These are phyloP conservation scores for Lutraria rhynchaena DNA, from an alignment of 1,140 invertebrate genomes.

Conservation along the genomic window DNA sequence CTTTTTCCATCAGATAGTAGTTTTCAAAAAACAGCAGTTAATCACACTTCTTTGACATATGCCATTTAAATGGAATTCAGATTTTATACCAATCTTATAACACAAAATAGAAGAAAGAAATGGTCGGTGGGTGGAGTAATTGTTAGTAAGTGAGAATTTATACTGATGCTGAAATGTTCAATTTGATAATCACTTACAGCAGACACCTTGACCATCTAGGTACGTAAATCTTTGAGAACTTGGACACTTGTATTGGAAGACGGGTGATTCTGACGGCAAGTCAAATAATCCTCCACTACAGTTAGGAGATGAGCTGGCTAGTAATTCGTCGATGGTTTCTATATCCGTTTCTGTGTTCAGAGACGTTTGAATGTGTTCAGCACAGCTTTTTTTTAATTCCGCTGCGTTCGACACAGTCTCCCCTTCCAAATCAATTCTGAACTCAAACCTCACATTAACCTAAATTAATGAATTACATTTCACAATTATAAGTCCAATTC, in stretches of 20 bases:
- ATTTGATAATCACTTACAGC: conserved; percentile 21
- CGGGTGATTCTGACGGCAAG: background rate
- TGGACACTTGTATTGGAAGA: background rate
- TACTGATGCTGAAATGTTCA: too few species aligned
- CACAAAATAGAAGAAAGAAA: too few species aligned
- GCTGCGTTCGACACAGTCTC: background rate
- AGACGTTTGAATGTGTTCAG: background rate
- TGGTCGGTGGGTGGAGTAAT: too few species aligned
- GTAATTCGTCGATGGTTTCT: background rate
- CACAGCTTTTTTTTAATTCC: background rate
- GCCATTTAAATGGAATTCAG: too few species aligned
- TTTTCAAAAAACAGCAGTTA: too few species aligned
- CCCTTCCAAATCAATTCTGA: background rate
- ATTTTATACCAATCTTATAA: too few species aligned
- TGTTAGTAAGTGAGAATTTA: too few species aligned
- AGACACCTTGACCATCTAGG: background rate
- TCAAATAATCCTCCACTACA: conserved; percentile 12
- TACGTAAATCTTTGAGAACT: background rate
- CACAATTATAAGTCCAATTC: too few species aligned
- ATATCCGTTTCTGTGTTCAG: conserved; percentile 10
- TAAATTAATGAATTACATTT: too few species aligned
- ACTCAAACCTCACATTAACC: conserved; percentile 21
- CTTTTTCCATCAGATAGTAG: too few species aligned
- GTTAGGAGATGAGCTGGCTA: background rate
- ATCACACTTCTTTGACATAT: too few species aligned